phyloP scores from a whole-genome alignment of 2,888 invertebrate species.

The Drosophila nigritarsus region DNA sequence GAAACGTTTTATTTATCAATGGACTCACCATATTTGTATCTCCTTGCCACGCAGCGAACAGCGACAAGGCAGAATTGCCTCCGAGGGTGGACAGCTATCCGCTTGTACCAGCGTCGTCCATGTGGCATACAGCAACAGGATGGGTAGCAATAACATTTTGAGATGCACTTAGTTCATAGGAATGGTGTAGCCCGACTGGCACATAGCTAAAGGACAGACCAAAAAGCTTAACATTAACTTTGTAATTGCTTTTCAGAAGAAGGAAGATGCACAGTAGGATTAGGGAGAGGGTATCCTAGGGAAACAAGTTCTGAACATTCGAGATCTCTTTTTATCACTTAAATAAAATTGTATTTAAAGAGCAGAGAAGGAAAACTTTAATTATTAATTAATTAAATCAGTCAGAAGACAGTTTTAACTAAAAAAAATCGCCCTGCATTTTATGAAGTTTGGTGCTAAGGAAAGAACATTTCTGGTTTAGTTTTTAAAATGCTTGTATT shows the following conservation, averaged over 20 bases:
- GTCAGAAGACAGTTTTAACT: neutral
- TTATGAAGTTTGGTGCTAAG: neutral
- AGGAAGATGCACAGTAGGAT: neutral
- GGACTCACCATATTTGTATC: slow-evolving; percentile 92
- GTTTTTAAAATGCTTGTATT: neutral
- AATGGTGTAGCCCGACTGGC: slow-evolving; percentile 20
- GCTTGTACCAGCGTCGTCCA: slow-evolving; percentile 42
- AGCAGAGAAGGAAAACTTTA: neutral
- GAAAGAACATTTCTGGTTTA: neutral
- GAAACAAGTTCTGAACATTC: neutral
- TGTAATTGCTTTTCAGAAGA: neutral
- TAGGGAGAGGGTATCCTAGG: neutral
- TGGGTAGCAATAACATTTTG: slow-evolving; percentile 58
- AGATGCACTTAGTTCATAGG: slow-evolving; percentile 34
- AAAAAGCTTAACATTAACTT: neutral
- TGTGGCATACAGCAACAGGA: slow-evolving; percentile 46
- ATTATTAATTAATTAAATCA: neutral
- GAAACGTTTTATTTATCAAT: too few species aligned
- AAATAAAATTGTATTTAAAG: neutral
- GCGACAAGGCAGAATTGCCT: slow-evolving; percentile 92
- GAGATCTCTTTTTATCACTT: neutral
- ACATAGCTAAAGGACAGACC: slow-evolving; percentile 53
- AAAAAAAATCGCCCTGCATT: neutral
- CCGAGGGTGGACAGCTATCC: slow-evolving; percentile 89
- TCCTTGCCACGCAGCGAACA: slow-evolving; percentile 92